phyloP scores from a whole-genome alignment of 2,888 invertebrate genomes.

The Zootermopsis nevadensis region DNA sequence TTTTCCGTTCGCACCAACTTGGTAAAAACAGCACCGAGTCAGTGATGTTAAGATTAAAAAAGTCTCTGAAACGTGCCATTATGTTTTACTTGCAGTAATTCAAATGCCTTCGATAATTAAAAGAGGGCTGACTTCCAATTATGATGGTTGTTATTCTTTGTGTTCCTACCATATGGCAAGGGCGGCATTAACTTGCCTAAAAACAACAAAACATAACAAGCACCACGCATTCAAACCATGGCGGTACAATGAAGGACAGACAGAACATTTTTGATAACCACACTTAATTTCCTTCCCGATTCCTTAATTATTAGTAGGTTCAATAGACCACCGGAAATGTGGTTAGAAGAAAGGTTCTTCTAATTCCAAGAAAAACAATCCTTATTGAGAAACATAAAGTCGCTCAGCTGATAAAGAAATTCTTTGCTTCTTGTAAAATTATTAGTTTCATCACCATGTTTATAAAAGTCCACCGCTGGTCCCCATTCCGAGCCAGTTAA shows the following conservation, averaged over 20 bases:
- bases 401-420: too few relatives aligned
- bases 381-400: too few relatives aligned
- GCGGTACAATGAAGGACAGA: neutral
- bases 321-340: too few relatives aligned
- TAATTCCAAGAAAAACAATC: too few relatives aligned
- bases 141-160: neutral
- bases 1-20: neutral
- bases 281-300: neutral
- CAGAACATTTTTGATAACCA: neutral
- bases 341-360: too few relatives aligned
- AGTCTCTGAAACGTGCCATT: neutral
- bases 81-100: neutral
- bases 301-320: neutral
- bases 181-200: neutral
- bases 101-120: neutral
- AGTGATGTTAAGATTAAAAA: neutral
- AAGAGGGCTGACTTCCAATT: neutral
- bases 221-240: neutral
- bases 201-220: neutral
- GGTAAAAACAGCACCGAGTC: neutral
- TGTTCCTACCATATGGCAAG: neutral
- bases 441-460: too few relatives aligned
- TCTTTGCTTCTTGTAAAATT: too few relatives aligned
- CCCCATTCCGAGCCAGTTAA: too few relatives aligned
- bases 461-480: too few relatives aligned